Conservation (phyloP, 23 tunicate species). For the Aplidium turbinatum region DNA sequence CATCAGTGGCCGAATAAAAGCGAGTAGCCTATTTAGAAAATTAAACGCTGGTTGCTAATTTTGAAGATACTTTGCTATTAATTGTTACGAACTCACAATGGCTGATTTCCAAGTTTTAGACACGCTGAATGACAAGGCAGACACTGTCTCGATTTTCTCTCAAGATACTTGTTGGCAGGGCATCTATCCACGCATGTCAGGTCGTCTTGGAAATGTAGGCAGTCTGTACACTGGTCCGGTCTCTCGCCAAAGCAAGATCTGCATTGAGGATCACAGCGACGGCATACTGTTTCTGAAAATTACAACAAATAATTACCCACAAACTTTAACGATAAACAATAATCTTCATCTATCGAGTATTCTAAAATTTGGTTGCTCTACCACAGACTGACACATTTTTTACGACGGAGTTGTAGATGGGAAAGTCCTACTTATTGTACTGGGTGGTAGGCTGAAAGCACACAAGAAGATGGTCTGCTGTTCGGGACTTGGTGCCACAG, state of each 20-base stretch:
- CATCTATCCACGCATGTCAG: slow-evolving; percentile 43
- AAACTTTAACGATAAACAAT: too few species aligned
- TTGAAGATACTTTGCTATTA: not conserved
- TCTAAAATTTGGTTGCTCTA: too few species aligned
- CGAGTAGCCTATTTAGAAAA: too few species aligned
- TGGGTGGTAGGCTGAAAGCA: too few species aligned
- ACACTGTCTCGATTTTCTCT: slow-evolving; percentile 26
- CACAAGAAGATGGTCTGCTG: too few species aligned
- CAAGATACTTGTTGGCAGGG: slow-evolving; percentile 38
- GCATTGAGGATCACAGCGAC: slow-evolving; percentile 53
- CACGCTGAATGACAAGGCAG: slow-evolving; percentile 48
- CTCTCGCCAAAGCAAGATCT: slow-evolving; percentile 59
- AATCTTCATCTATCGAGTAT: too few species aligned
- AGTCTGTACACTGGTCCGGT: slow-evolving; percentile 57
- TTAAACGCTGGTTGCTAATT: not conserved
- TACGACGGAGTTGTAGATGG: too few species aligned
- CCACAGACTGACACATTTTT: too few species aligned
- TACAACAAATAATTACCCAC: not conserved
- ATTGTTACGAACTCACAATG: slow-evolving; percentile 9
- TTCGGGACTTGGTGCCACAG: too few species aligned
- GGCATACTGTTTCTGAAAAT: slow-evolving; percentile 36
- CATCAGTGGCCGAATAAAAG: too few species aligned
- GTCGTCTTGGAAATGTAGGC: slow-evolving; percentile 32
- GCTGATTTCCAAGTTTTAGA: not conserved
- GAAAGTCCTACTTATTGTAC: too few species aligned